phyloP scores from a whole-genome alignment of 2,113 vertebrate species.

The Podarcis muralis region DNA sequence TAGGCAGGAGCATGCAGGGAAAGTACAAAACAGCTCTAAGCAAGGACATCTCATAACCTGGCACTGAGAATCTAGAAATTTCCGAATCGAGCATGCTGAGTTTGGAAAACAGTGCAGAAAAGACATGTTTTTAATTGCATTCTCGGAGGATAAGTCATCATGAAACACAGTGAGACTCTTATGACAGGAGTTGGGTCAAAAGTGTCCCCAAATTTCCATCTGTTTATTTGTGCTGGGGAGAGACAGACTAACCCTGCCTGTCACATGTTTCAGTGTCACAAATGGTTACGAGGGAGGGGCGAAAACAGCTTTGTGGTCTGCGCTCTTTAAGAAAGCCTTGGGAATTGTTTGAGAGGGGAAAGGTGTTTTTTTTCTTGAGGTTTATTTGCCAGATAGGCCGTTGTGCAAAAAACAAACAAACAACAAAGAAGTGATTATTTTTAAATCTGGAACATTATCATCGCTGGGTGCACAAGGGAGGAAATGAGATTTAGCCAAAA shows the following conservation, averaged over 20 bases:
- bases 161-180: background rate
- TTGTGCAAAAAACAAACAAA: background rate
- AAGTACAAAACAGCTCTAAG: background rate
- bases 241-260: no score
- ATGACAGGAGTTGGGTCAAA: background rate
- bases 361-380: background rate
- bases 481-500: background rate
- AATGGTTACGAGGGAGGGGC: no score
- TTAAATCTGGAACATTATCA: background rate
- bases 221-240: background rate
- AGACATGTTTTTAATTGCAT: background rate
- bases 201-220: no score
- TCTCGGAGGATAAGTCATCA: background rate
- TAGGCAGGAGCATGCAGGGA: background rate
- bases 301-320: background rate
- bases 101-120: background rate
- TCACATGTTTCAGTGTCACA: background rate
- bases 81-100: background rate
- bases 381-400: background rate
- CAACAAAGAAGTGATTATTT: background rate
- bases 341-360: background rate
- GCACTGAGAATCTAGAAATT: background rate
- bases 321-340: background rate
- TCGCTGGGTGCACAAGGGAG: background rate
- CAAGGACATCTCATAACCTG: background rate